Evolutionary conservation across 2,888 invertebrate genomes (phyloP), one percentile per base, ranked within the genome.

Genomic region (Operophtera brumata): DNA sequence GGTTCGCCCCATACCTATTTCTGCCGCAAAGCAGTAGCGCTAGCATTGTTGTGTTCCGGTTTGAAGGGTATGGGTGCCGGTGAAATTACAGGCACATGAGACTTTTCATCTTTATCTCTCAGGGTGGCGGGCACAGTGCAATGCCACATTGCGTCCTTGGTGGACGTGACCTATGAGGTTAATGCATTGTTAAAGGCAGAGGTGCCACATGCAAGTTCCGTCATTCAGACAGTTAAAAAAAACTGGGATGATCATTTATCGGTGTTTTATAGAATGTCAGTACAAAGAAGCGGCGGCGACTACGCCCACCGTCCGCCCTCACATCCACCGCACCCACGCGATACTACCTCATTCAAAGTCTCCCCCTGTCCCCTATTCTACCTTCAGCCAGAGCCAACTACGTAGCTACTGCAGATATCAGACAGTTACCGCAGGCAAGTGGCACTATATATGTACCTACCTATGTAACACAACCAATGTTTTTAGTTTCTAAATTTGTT

Each of bases 231-330:
- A n/a, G 20, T 2, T 8, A 30, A 2, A 30, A 9, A 30, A 37
- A 32, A 32, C 37, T 40, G n/a, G n/a, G 39, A 40, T 39, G 9
- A 34, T 34, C 52, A 63, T 61, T 64, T 62, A 67, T 61, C 50
- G 55, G 48, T 49, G 52, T 50, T 61, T 61, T 58, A n/a, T n/a
- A 49, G 52, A 66, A 28, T 56, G 50, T 42, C 20, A 43, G 54
- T 42, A 45, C 34, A 42, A 50, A n/a, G n/a, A n/a, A n/a, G n/a
- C n/a, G n/a, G 14, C 30, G 14, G 50, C 51, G 42, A 53, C 57
- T 54, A 52, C 69, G 67, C 71, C 72, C 65, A 70, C 70, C 34
- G 25, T 32, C 63, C 67, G 59, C 73, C 74, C 20, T 3, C 59
- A 69, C 71, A 58, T 49, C 49, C 54, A 51, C 57, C 34, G 49